Evolutionary conservation across 35 echinoderm and acorn worm species (phyloP).

Genomic region (Apostichopus californicus): DNA sequence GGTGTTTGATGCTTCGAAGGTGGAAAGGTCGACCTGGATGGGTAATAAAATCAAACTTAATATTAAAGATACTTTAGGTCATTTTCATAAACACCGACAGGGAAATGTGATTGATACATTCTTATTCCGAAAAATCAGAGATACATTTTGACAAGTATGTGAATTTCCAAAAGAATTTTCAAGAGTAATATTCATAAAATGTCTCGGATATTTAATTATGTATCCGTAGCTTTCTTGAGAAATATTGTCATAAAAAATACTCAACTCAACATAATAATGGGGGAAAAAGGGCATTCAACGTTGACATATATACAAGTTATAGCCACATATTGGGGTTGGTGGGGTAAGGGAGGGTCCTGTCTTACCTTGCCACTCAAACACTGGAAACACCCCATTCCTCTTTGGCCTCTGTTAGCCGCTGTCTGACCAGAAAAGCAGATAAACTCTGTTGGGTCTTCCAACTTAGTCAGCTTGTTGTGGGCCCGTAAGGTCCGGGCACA

Average conservation of each 20-base stretch:
- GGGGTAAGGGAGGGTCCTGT: not conserved
- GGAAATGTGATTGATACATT: not conserved
- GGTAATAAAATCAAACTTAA: not conserved
- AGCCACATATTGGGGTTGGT: too few species aligned
- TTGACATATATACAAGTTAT: too few species aligned
- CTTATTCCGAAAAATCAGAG: too few species aligned
- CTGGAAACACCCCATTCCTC: constrained; percentile 86
- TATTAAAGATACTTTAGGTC: not conserved
- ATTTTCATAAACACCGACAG: not conserved
- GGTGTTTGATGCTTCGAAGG: constrained; percentile 82
- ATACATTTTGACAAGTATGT: too few species aligned
- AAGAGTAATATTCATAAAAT: not conserved
- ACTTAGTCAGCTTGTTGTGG: constrained; percentile 72
- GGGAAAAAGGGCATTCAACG: too few species aligned
- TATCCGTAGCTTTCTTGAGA: too few species aligned
- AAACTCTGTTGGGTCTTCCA: constrained; percentile 64
- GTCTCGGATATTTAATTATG: too few species aligned
- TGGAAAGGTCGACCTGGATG: constrained; percentile 89
- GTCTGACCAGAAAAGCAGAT: constrained; percentile 69
- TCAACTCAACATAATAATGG: too few species aligned
- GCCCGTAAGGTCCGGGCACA: constrained; percentile 84
- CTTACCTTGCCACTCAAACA: constrained; percentile 97
- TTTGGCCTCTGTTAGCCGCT: constrained; percentile 68
- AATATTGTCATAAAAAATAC: too few species aligned
- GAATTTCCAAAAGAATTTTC: too few species aligned